Evolutionary conservation across 2,113 vertebrate species (phyloP), one percentile per base, ranked within the genome.

Genomic region (Rattus rattus): DNA sequence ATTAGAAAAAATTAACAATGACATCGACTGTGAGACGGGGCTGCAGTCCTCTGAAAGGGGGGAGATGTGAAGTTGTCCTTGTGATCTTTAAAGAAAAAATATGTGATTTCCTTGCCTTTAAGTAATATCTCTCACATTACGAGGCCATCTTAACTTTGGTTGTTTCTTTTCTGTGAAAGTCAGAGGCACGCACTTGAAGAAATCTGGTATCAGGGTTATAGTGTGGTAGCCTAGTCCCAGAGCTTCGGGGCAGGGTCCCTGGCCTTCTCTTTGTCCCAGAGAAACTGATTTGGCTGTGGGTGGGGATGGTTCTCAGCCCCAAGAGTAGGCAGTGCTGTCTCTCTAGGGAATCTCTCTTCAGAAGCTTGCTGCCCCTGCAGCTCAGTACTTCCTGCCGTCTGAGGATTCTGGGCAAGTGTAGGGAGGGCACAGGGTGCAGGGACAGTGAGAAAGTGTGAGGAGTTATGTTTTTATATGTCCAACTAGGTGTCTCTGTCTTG

Each of bases 1-100:
- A 97, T 98, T 98, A 97, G 97, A 79, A 96, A 96, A 97, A 98
- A 97, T 97, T 96, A 98, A 95, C 69, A 96, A 52, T 96, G 95
- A 94, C 95, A 94, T 93, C 92, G 52, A 59, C 96, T 52, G 73
- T 59, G 92, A 0, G 0, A 52, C 67, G 67, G 73, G 96, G 70
- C 72, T 39, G 80, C 72, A 4, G n/a, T 96, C 97, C 13, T 96
- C 86, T 88, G 63, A 84, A 19, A 93, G 76, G 72, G 77, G 12
- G 65, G 28, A 91, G 83, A 1, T 0, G 14, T 54, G 6, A 80
- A 36, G 54, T 2, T 0, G 0, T 95, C 90, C 79, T 91, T 81
- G 70, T 20, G 0, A 28, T 79, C 24, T 85, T 92, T 16, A 16
- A 5, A 26, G 59, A 13, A 61, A 16, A 22, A 54, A 69, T 12